Evolutionary conservation across 2,888 invertebrate species (phyloP), one percentile per base, ranked within the genome.

Genomic region (Nephrocerus scutellatus): DNA sequence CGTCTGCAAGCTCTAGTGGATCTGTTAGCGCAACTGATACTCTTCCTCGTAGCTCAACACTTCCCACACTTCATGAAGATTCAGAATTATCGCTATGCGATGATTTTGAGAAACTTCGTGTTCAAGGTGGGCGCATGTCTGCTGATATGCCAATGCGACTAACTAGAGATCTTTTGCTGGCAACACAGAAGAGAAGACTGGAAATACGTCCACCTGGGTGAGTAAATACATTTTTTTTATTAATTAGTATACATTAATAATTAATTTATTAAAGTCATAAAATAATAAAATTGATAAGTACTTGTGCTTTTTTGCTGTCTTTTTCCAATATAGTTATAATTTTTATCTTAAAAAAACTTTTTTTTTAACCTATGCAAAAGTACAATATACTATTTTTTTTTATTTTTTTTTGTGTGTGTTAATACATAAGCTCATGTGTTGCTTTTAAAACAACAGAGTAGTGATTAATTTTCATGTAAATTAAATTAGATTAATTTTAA

Each of bases 61-160:
- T 90, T 57, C 89, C 90, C 13, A 89, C 90, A 6, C 73, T 92
- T 30, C 87, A 86, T 68, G 92, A 92, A 70, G 90, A 89, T 57
- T 75, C 80, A 60, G 88, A 88, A 70, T 72, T 85, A 53, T 65
- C 64, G 36, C 58, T 67, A 60, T 73, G 57, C 46, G 65, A 67
- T 43, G 66, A 66, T 48, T 62, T 64, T 43, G 63, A 63, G 37
- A 62, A 60, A 44, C 52, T 65, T 39, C 60, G 60, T 22, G 54
- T 59, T 26, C 63, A 63, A 49, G 56, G 48, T 37, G 57, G 59
- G 6, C 62, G 60, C 25, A 55, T 57, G 44, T 59, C 65, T n/a
- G 57, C 57, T 29, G 67, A 68, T 52, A 61, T 63, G 54, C 70
- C 72, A 24, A 66, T 74, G 56, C 75, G 86, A 44, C 76, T 88